Evolutionary conservation across 2,113 vertebrate species (phyloP).

Genomic region (human): GRCh38 chr6:23593501-23594000

Average conservation of each 20-base stretch:
- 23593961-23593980: too few relatives aligned
- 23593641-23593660: background rate
- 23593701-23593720: background rate
- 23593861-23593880: background rate
- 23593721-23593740: background rate
- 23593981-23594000: too few relatives aligned
- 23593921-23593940: background rate
- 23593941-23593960: too few relatives aligned
- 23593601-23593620: background rate
- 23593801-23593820: fast-evolving
- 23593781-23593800: background rate
- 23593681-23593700: background rate
- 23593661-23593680: background rate
- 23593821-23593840: background rate
- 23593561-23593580: too few relatives aligned
- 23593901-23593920: too few relatives aligned
- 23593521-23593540: too few relatives aligned
- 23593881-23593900: background rate
- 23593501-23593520: too few relatives aligned
- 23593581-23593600: background rate
- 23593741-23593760: background rate
- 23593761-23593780: background rate
- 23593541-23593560: background rate
- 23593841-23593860: background rate
- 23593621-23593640: background rate